Percentiles rank a stretch among this genome's conserved stretches.
phyloP scores from a whole-genome alignment of 2,888 invertebrate species.

The Dicycla oo region DNA sequence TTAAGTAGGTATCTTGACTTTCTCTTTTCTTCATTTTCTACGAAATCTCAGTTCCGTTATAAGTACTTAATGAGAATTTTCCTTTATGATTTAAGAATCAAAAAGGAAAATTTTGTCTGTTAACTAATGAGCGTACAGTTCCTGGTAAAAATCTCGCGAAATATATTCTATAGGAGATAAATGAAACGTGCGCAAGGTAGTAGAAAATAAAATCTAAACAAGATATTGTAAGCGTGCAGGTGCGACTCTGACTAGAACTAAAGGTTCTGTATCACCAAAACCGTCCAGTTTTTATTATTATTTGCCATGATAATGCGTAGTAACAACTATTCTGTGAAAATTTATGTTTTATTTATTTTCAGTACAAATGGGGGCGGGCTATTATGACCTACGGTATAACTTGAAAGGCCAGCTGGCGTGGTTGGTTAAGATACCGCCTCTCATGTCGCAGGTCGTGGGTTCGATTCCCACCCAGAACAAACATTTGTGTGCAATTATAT shows the following conservation, averaged over 20 bases:
- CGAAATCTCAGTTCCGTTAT: neutral
- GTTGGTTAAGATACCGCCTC: too few relatives aligned
- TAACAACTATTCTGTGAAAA: neutral
- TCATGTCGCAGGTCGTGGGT: too few relatives aligned
- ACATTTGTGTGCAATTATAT: too few relatives aligned
- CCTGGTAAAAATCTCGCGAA: neutral
- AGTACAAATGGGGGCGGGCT: too few relatives aligned
- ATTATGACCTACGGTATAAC: too few relatives aligned
- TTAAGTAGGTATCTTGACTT: neutral
- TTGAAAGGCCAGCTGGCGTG: too few relatives aligned
- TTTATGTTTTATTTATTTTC: too few relatives aligned
- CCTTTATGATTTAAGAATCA: neutral
- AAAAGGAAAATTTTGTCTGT: neutral
- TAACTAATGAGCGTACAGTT: conserved; percentile 9
- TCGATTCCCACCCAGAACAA: too few relatives aligned
- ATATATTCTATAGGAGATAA: neutral
- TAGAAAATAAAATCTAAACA: neutral
- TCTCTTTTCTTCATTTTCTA: neutral
- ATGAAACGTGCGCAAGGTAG: neutral
- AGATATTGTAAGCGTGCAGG: neutral
- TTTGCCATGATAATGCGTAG: neutral
- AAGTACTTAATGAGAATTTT: too few relatives aligned
- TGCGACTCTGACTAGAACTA: neutral
- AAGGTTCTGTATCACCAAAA: neutral
- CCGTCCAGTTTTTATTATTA: neutral